phyloP scores from a whole-genome alignment of 2,888 invertebrate genomes.

The Oasisia sp. region DNA sequence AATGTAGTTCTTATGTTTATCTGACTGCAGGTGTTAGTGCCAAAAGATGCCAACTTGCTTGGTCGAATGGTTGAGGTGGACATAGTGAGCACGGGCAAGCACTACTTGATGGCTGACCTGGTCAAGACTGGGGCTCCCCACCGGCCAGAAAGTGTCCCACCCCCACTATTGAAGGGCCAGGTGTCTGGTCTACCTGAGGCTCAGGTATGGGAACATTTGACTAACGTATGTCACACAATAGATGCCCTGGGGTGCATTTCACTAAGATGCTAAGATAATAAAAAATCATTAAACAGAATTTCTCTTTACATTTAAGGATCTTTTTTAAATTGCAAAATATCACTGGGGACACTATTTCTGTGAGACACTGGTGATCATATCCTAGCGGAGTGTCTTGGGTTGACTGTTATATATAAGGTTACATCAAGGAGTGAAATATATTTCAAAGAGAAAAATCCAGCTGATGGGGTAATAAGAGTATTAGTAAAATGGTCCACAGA shows the following conservation, averaged over 20 bases:
- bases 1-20: slow-evolving; percentile 22
- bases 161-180: slow-evolving; percentile 55
- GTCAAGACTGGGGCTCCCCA: slow-evolving; percentile 39
- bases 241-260: background rate
- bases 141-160: slow-evolving; percentile 48
- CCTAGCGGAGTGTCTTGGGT: too few relatives aligned
- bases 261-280: too few relatives aligned
- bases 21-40: slow-evolving; percentile 76
- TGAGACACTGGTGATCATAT: too few relatives aligned
- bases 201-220: background rate
- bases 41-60: slow-evolving; percentile 80
- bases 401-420: too few relatives aligned
- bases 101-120: slow-evolving; percentile 64
- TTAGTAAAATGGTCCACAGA: background rate
- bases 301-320: too few relatives aligned
- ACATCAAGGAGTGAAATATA: too few relatives aligned
- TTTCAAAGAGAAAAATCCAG: too few relatives aligned
- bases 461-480: too few relatives aligned
- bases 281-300: too few relatives aligned
- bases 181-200: slow-evolving; percentile 51
- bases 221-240: background rate
- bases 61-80: slow-evolving; percentile 85
- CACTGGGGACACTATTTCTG: too few relatives aligned
- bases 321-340: too few relatives aligned
- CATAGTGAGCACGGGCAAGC: slow-evolving; percentile 70